These are phyloP conservation scores for Protosalanx chinensis DNA, from an alignment of 2,797 vertebrate genomes.

Conservation along the genomic window DNA sequence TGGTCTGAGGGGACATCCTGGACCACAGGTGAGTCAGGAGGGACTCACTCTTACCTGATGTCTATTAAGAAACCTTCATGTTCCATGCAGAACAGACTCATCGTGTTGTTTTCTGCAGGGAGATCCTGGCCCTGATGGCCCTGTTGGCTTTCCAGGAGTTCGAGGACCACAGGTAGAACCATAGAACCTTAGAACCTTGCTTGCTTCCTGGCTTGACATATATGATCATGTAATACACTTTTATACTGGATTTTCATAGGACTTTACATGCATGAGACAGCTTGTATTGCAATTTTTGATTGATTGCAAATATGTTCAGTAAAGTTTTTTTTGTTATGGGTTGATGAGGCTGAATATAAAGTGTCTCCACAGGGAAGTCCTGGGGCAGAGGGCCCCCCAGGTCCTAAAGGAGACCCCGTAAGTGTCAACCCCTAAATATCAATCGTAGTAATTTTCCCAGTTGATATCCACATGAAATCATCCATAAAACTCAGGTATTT, in stretches of 20 bases:
- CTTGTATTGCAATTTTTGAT: background rate
- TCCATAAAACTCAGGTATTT: background rate
- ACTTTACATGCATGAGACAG: too few relatives aligned
- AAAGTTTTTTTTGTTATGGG: too few relatives aligned
- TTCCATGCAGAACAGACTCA: background rate
- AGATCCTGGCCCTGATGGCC: slow-evolving; percentile 62
- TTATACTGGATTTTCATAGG: too few relatives aligned
- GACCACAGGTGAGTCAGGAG: slow-evolving; percentile 58
- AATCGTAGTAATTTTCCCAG: background rate
- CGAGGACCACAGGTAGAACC: slow-evolving; percentile 68
- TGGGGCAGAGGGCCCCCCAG: slow-evolving; percentile 59
- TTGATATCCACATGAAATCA: background rate
- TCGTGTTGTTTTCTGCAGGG: slow-evolving; percentile 58
- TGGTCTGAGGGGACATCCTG: slow-evolving; percentile 61
- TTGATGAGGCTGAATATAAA: background rate
- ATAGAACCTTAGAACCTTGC: too few relatives aligned
- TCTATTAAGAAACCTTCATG: background rate
- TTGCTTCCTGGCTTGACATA: too few relatives aligned
- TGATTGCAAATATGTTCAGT: background rate
- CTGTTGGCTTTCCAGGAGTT: slow-evolving; percentile 61
- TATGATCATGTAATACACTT: too few relatives aligned
- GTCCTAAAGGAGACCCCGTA: slow-evolving; percentile 72
- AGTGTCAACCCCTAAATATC: slow-evolving; percentile 36
- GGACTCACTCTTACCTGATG: background rate
- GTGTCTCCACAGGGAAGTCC: slow-evolving; percentile 60